These are phyloP conservation scores for Caenorhabditis sp. DNA, from an alignment of 2,888 invertebrate genomes.

Conservation along the genomic window DNA sequence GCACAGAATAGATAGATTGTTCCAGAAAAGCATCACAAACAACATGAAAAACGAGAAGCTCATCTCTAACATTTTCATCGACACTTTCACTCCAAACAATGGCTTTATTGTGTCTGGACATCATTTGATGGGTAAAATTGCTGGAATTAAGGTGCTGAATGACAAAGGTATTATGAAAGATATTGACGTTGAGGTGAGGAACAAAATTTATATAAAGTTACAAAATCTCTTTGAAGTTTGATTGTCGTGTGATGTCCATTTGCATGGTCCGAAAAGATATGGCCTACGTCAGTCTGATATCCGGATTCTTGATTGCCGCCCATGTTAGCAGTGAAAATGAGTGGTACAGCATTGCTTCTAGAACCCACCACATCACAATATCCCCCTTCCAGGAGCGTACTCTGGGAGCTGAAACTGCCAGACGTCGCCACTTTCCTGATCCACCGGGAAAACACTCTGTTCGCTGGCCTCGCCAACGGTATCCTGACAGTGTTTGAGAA, in stretches of 20 bases:
- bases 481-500: conserved; percentile 81
- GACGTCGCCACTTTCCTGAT: conserved; percentile 81
- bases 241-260: conserved; percentile 81
- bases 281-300: conserved; percentile 80
- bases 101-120: conserved; percentile 57
- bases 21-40: conserved; percentile 47
- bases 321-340: conserved; percentile 68
- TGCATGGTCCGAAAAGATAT: conserved; percentile 79
- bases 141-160: conserved; percentile 43
- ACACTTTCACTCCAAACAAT: conserved; percentile 38
- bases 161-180: conserved; percentile 40
- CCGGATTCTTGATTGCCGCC: conserved; percentile 80
- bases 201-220: neutral
- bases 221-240: conserved; percentile 75
- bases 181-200: conserved; percentile 52
- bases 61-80: conserved; percentile 57
- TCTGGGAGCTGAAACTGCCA: conserved; percentile 81
- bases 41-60: conserved; percentile 34
- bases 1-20: too few species aligned
- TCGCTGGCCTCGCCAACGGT: conserved; percentile 82
- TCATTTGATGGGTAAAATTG: conserved; percentile 60
- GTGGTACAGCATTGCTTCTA: conserved; percentile 15
- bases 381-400: conserved; percentile 61
- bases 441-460: conserved; percentile 79
- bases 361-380: neutral